A percentile compares a stretch with the other conserved stretches of the same genome.
Evolutionary conservation across 2,113 vertebrate species (phyloP).

Genomic region (Pogona vitticeps): DNA sequence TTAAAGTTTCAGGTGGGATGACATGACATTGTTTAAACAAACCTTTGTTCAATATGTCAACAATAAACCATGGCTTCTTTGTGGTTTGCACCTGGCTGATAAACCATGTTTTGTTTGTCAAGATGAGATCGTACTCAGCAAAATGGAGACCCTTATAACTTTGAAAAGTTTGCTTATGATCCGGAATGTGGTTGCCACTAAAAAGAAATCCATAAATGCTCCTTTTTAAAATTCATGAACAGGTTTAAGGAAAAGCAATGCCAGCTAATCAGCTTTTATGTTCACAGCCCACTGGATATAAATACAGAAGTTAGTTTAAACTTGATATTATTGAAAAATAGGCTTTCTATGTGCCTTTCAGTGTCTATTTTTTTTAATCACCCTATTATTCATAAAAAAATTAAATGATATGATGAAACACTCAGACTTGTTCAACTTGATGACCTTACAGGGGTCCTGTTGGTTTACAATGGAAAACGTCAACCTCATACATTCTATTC

Average conservation of each 20-base stretch:
- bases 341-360: not conserved
- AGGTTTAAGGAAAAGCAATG: not conserved
- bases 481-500: too few species aligned
- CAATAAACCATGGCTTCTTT: too few species aligned
- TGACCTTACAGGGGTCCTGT: not conserved
- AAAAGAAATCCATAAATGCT: not conserved
- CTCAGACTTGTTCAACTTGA: not conserved
- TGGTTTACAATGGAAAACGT: not conserved
- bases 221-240: not conserved
- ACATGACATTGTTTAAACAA: too few species aligned
- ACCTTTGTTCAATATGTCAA: too few species aligned
- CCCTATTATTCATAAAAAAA: not conserved
- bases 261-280: not conserved
- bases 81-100: too few species aligned
- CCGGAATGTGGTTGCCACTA: not conserved
- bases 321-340: not conserved
- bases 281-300: not conserved
- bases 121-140: too few species aligned
- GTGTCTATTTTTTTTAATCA: constrained; percentile 8
- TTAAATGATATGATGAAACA: not conserved
- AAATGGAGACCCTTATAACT: too few species aligned
- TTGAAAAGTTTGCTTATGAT: not conserved
- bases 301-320: not conserved
- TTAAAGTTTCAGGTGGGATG: too few species aligned
- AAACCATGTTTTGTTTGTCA: too few species aligned